A percentile compares a stretch with the other conserved stretches of the same genome.
Conservation (phyloP, 2,888 invertebrate species). For the Euzetes globulus region DNA sequence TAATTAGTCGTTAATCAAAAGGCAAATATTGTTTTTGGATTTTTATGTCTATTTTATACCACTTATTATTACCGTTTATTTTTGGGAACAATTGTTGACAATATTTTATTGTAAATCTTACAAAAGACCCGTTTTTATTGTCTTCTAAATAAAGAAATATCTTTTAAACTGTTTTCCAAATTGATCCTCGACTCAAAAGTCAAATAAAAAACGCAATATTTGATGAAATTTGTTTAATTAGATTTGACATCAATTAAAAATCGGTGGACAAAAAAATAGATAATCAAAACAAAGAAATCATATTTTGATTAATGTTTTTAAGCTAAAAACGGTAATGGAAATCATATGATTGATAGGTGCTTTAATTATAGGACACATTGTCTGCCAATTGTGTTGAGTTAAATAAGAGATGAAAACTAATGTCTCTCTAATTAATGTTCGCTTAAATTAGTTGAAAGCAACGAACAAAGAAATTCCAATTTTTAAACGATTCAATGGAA, state of each 20-base stretch:
- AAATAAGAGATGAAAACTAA: neutral
- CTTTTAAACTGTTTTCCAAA: neutral
- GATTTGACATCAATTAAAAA: too few relatives aligned
- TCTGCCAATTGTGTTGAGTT: neutral
- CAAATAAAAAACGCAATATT: neutral
- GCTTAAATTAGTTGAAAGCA: too few relatives aligned
- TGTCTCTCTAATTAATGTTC: too few relatives aligned
- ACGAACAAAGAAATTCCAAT: too few relatives aligned
- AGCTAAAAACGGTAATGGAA: neutral
- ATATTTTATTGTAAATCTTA: slow-evolving; percentile 20
- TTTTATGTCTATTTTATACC: slow-evolving; percentile 12
- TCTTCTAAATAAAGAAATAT: neutral
- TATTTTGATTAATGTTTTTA: neutral
- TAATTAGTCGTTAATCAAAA: slow-evolving; percentile 1
- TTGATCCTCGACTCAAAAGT: neutral
- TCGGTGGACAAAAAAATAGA: neutral
- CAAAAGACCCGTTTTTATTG: neutral
- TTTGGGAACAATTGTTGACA: slow-evolving; percentile 28
- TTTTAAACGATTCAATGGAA: neutral
- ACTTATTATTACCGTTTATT: slow-evolving; percentile 16
- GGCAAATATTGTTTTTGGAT: neutral
- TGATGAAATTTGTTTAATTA: too few relatives aligned
- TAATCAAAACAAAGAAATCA: neutral
- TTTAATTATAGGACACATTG: neutral
- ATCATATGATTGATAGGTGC: neutral